Base-by-base conservation (phyloP, 2,113 vertebrate genomes). In the Anas platyrhynchos region DNA sequence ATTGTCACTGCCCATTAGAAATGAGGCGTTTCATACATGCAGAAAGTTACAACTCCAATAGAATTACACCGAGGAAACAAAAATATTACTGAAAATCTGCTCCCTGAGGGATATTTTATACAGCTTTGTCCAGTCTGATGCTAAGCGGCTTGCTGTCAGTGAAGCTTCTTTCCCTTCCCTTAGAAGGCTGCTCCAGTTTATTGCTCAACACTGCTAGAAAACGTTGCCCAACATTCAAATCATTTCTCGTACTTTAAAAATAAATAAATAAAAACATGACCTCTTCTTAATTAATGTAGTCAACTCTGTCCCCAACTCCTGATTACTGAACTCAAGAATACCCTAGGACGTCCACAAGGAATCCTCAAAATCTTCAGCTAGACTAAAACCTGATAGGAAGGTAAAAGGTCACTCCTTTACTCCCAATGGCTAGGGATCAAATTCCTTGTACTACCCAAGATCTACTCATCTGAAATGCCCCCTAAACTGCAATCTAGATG, bases 1-100 rank as follows among this genome's bases (percentile, higher is more conserved):
- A 55, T 36, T 48, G 43, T 20, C 29, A 15, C 32, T 79, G 36
- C 7, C 21, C 31, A 10, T 23, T 9, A 52, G 56, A 66, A 66
- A 79, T 0, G 0, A 87, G 16, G 36, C 11, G 7, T 44, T 87
- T 83, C 58, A 13, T 34, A 29, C 1, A 2, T 25, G 44, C 17
- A 36, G 22, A 67, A 92, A 80, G 34, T n/a, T 52, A 62, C 74
- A 27, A 38, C 22, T 66, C 43, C 50, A 80, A 46, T 10, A 77
- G 29, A 73, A 69, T 50, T 54, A 73, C 7, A 66, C 4, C 8
- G 48, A 85, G 26, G 20, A 77, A 75, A 85, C 79, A 17, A 89
- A 80, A 92, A 48, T 27, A n/a, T 5, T 59, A 41, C 32, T 16
- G 22, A 50, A 59, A 46, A 43, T 11, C 23, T 56, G 34, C 43